Evolutionary conservation across 2,113 vertebrate species (phyloP).

Genomic region (Reinhardtius hippoglossoides): DNA sequence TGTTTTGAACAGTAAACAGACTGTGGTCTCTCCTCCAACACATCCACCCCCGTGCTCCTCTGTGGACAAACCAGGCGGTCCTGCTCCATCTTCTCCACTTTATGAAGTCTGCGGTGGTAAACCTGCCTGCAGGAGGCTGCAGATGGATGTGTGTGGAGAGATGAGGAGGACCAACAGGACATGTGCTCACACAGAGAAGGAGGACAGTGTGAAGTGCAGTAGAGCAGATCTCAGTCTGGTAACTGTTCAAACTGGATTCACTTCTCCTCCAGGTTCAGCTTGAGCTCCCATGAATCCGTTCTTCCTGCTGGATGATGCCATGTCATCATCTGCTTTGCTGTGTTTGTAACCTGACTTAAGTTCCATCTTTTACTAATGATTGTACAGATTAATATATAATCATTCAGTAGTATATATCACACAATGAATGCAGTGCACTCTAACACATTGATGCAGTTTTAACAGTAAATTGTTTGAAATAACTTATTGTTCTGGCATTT

Average conservation of each 20-base stretch:
- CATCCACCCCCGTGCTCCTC: slow-evolving; percentile 14
- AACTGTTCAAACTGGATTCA: slow-evolving; percentile 6
- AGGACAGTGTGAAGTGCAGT: slow-evolving; percentile 8
- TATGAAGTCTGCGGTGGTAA: slow-evolving; percentile 71
- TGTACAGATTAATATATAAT: too few relatives aligned
- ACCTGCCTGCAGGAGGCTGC: slow-evolving; percentile 70
- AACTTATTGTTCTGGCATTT: too few relatives aligned
- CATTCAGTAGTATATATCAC: too few relatives aligned
- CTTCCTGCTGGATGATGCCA: not conserved
- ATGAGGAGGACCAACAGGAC: not conserved
- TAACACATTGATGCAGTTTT: too few relatives aligned
- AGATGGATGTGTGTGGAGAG: slow-evolving; percentile 64
- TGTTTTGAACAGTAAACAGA: not conserved
- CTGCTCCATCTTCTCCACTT: slow-evolving; percentile 26
- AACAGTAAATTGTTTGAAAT: too few relatives aligned
- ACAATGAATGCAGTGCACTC: too few relatives aligned
- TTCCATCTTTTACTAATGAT: too few relatives aligned
- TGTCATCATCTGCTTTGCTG: too few relatives aligned
- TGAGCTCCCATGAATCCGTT: not conserved
- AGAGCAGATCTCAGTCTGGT: slow-evolving; percentile 11
- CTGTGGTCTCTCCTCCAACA: not conserved
- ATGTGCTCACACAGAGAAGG: slow-evolving; percentile 12
- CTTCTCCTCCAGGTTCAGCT: not conserved
- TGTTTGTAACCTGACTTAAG: not conserved
- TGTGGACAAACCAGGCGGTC: slow-evolving; percentile 7